phyloP scores from a whole-genome alignment of 2,888 invertebrate genomes.

The Melieria omissa region DNA sequence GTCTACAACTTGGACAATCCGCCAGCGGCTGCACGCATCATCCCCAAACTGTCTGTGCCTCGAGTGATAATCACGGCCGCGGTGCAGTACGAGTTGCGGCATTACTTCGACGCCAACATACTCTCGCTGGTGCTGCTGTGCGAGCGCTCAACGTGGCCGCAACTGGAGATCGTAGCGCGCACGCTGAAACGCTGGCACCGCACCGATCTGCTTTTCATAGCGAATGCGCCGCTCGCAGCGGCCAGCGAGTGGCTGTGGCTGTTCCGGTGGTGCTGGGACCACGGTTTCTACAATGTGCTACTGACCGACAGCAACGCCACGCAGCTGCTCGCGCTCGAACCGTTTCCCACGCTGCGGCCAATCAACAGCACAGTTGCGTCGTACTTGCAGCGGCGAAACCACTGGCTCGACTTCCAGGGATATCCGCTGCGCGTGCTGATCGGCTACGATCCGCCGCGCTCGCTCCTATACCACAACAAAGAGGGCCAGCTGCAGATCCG shows the following conservation, averaged over 20 bases:
- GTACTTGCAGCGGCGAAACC: slow-evolving; percentile 15
- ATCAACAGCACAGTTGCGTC: not conserved
- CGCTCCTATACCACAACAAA: slow-evolving; percentile 14
- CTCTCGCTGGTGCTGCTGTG: no score
- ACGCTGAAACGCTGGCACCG: not conserved
- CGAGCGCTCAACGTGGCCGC: no score
- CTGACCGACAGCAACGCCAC: slow-evolving; percentile 13
- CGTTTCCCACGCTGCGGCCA: slow-evolving; percentile 3
- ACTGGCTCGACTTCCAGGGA: slow-evolving; percentile 14
- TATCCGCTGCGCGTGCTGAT: slow-evolving; percentile 10
- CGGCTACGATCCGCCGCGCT: slow-evolving; percentile 19
- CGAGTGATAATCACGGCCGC: no score
- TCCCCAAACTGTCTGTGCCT: no score
- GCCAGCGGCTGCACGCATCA: no score
- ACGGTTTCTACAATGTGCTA: slow-evolving; percentile 44
- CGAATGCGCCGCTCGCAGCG: not conserved
- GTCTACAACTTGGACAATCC: no score
- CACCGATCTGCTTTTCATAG: not conserved
- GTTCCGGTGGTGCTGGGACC: slow-evolving; percentile 44
- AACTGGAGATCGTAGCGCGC: no score
- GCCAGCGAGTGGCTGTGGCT: not conserved
- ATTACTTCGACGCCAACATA: no score
- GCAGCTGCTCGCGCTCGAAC: slow-evolving; percentile 7
- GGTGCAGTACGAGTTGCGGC: no score
- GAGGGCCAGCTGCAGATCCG: not conserved